Conservation (phyloP, 2,113 vertebrate species). For the Protobothrops flavoviridis region DNA sequence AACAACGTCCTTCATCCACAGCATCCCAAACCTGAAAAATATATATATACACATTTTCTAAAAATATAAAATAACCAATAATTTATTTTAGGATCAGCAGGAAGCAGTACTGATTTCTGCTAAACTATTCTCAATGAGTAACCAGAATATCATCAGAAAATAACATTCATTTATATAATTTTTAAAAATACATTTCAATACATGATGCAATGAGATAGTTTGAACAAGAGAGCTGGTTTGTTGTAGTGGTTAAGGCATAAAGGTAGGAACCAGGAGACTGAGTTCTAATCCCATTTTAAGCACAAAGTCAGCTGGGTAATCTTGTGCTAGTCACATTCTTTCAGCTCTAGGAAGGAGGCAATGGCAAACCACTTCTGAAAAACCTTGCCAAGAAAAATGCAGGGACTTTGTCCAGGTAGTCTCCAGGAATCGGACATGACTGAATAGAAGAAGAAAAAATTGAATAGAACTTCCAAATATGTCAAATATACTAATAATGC, state of each 20-base stretch:
- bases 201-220: neutral
- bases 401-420: neutral
- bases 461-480: neutral
- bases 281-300: neutral
- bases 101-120: neutral
- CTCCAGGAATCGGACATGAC: neutral
- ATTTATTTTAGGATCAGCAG: neutral
- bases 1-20: constrained; percentile 81
- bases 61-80: neutral
- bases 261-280: neutral
- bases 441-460: neutral
- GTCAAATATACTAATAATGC: neutral
- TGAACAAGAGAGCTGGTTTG: neutral
- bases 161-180: neutral
- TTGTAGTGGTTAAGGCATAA: neutral
- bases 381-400: neutral
- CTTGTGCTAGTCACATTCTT: neutral
- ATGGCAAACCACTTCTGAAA: neutral
- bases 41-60: constrained; percentile 11
- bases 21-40: constrained; percentile 88
- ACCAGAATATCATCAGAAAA: neutral
- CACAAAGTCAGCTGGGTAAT: neutral
- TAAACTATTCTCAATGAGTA: neutral
- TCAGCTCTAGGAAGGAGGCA: neutral
- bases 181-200: neutral